Evolutionary conservation across 92 coral and sea anemone species (phyloP).

Genomic region (Diadumene lineata): DNA sequence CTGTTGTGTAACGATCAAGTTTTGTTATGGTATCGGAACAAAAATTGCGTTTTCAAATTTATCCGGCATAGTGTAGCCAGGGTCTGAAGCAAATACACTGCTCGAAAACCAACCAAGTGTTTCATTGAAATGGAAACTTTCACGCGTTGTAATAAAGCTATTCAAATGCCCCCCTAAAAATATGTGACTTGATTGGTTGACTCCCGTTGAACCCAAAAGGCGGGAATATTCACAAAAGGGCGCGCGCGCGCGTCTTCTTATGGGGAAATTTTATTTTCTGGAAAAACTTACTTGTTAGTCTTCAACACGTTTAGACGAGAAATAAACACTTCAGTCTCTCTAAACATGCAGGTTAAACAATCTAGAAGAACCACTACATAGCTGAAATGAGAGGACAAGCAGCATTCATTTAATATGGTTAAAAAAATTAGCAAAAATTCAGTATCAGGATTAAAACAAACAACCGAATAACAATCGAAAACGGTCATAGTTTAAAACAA

Average conservation of each 20-base stretch:
- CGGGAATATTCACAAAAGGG: background rate
- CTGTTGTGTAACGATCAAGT: too few species aligned
- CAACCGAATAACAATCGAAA: background rate
- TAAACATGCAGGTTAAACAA: constrained; percentile 75
- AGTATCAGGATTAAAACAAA: background rate
- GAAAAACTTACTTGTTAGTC: constrained; percentile 69
- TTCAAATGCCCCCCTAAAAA: background rate
- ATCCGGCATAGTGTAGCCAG: too few species aligned
- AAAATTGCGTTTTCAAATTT: too few species aligned
- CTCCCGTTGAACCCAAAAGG: background rate
- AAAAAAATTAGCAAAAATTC: background rate
- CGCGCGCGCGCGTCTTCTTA: constrained; percentile 1
- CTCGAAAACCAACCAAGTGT: too few species aligned
- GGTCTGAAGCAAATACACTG: too few species aligned
- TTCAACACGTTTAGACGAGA: constrained; percentile 69
- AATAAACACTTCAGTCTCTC: constrained; percentile 86
- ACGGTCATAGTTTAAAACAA: background rate
- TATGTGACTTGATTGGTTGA: background rate
- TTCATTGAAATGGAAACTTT: too few species aligned
- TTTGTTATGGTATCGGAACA: too few species aligned
- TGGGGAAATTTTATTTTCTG: background rate
- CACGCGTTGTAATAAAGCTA: too few species aligned
- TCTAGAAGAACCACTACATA: constrained; percentile 83
- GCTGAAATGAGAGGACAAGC: constrained; percentile 54
- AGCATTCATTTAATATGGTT: too few species aligned